Percentiles rank a stretch among this genome's conserved stretches.
Evolutionary conservation across 2,888 invertebrate species (phyloP).

Genomic region (Noctua janthina): DNA sequence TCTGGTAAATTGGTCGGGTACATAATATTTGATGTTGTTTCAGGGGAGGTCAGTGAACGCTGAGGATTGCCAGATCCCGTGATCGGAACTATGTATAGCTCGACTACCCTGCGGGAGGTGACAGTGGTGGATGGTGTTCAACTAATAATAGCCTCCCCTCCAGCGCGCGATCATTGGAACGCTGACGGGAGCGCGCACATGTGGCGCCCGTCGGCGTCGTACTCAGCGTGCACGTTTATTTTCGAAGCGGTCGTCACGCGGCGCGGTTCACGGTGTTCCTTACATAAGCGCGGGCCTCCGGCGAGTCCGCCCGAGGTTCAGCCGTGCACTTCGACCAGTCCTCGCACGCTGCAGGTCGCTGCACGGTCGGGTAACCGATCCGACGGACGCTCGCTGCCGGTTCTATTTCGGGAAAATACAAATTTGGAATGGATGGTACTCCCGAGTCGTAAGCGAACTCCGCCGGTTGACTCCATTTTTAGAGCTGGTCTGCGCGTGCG

Average conservation of each 20-base stretch:
- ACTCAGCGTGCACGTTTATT: conserved; percentile 87
- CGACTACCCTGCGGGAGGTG: conserved; percentile 90
- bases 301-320: conserved; percentile 72
- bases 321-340: conserved; percentile 77
- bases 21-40: conserved; percentile 75
- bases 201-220: conserved; percentile 85
- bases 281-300: conserved; percentile 81
- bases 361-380: conserved; percentile 90
- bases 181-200: conserved; percentile 87
- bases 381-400: conserved; percentile 89
- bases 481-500: conserved; percentile 90
- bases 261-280: conserved; percentile 86
- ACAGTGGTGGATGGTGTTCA: conserved; percentile 89
- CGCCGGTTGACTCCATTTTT: conserved; percentile 90
- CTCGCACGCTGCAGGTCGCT: conserved; percentile 86
- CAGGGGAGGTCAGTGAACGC: conserved; percentile 88
- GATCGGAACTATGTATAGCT: conserved; percentile 89
- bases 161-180: conserved; percentile 85
- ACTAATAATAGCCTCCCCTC: conserved; percentile 90
- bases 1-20: conserved; percentile 46
- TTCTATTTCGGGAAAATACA: conserved; percentile 95
- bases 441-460: conserved; percentile 89
- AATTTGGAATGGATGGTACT: conserved; percentile 93
- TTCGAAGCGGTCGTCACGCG: conserved; percentile 88
- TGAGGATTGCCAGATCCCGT: conserved; percentile 87